Evolutionary conservation across 2,797 vertebrate species (phyloP).

Genomic region (Squalus acanthias): DNA sequence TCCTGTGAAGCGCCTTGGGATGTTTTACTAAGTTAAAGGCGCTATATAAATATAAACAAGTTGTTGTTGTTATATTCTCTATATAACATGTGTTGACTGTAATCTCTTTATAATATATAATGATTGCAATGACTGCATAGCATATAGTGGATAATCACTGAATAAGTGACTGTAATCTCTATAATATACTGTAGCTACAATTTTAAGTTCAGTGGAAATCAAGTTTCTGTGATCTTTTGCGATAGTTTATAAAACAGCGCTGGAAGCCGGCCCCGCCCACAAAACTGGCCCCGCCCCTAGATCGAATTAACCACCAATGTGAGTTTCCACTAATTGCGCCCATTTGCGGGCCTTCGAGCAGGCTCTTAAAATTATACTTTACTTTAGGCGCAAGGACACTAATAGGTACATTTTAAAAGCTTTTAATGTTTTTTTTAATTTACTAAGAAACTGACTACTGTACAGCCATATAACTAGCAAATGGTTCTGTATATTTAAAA

Average conservation of each 20-base stretch:
- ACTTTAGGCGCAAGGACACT: not conserved
- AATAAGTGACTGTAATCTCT: not conserved
- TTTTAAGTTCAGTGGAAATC: not conserved
- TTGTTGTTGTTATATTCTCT: not conserved
- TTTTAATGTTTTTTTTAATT: not conserved
- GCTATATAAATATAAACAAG: not conserved
- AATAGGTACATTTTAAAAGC: not conserved
- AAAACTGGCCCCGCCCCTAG: not conserved
- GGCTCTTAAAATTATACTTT: not conserved
- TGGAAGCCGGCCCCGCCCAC: not conserved
- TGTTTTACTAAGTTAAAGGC: not conserved
- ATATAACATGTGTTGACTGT: not conserved
- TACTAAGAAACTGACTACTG: not conserved
- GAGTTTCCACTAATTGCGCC: not conserved
- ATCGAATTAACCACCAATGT: not conserved
- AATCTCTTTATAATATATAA: not conserved
- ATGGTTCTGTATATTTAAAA: not conserved
- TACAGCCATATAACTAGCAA: not conserved
- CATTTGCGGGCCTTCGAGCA: too few relatives aligned
- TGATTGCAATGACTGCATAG: not conserved
- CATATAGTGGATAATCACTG: not conserved
- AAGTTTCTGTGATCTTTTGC: not conserved
- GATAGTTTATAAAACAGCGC: not conserved
- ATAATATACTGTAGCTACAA: not conserved
- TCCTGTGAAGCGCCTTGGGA: too few relatives aligned